Evolutionary conservation across 2,888 invertebrate genomes (phyloP).

Genomic region (Mimachlamys varia): DNA sequence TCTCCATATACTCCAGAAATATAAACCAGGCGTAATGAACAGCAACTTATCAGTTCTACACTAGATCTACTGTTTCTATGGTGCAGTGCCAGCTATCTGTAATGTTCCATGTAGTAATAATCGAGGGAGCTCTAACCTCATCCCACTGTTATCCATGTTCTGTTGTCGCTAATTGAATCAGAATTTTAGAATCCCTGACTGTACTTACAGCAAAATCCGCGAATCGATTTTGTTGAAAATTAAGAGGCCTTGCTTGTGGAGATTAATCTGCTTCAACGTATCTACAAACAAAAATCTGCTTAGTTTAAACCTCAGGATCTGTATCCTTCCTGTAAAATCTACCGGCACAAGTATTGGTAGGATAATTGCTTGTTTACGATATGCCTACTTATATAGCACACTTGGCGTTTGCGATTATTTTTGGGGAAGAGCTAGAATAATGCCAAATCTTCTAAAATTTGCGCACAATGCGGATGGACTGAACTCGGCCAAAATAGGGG

Average conservation of each 20-base stretch:
- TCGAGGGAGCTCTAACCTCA: background rate
- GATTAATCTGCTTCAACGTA: background rate
- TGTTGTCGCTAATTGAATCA: conserved; percentile 23
- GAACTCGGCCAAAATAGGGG: too few relatives aligned
- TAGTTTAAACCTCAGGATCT: background rate
- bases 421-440: too few relatives aligned
- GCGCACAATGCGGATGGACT: too few relatives aligned
- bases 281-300: background rate
- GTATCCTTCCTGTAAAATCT: background rate
- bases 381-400: background rate
- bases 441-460: too few relatives aligned
- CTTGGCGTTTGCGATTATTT: too few relatives aligned
- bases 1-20: background rate
- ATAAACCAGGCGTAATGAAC: too few relatives aligned
- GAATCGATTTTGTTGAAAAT: conserved; percentile 20
- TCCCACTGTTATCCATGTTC: background rate
- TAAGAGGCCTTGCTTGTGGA: background rate
- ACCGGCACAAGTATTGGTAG: background rate
- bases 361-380: background rate
- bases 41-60: too few relatives aligned
- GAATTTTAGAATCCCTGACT: background rate
- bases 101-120: background rate
- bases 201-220: conserved; percentile 12
- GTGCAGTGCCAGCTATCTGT: background rate
- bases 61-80: too few relatives aligned